phyloP scores from a whole-genome alignment of 2,797 vertebrate genomes.

The Tragelaphus eurycerus region DNA sequence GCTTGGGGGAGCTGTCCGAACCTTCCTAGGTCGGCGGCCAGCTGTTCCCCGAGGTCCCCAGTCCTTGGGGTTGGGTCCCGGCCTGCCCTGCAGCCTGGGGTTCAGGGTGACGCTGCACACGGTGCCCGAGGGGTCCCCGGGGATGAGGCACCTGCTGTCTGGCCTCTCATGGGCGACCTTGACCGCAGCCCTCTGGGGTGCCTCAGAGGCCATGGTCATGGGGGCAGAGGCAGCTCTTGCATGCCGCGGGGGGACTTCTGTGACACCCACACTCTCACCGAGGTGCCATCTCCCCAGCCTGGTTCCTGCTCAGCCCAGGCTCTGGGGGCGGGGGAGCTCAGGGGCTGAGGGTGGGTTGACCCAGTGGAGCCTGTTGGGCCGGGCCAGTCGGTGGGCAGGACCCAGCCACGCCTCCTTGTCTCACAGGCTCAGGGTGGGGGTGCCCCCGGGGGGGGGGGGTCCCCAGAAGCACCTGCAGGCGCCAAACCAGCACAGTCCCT shows the following conservation, averaged over 20 bases:
- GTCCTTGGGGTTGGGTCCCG: background rate
- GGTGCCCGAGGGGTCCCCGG: accelerated
- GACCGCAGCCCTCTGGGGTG: too few species aligned
- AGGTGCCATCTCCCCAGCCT: accelerated
- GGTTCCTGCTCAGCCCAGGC: background rate
- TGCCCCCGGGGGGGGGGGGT: too few species aligned
- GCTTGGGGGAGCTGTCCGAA: accelerated
- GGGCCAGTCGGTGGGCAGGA: background rate
- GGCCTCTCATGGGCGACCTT: too few species aligned
- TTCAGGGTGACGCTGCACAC: accelerated
- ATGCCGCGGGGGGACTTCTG: accelerated
- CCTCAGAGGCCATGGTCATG: background rate
- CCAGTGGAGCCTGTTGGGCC: background rate
- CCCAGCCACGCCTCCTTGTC: background rate
- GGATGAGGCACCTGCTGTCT: background rate
- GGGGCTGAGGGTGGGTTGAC: too few species aligned
- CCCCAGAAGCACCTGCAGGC: background rate
- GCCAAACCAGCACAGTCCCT: background rate
- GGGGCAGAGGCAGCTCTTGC: background rate
- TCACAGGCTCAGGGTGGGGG: background rate
- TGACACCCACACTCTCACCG: background rate
- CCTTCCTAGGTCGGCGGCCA: accelerated
- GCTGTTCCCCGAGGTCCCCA: background rate
- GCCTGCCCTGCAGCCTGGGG: background rate
- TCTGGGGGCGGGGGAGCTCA: background rate